These are phyloP conservation scores for Drosophila emarginata DNA, from an alignment of 2,888 invertebrate genomes.

Conservation along the genomic window DNA sequence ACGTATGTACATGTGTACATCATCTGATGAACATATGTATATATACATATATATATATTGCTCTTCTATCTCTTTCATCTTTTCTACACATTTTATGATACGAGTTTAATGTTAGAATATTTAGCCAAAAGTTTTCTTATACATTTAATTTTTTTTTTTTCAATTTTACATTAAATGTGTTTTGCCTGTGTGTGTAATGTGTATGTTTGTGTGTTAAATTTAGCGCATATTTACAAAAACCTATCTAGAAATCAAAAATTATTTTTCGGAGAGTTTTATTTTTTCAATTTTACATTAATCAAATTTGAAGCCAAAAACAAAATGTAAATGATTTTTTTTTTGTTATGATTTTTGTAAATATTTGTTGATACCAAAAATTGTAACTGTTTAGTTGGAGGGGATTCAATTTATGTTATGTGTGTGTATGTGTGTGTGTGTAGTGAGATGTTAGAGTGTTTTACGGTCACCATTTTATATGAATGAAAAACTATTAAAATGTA, in stretches of 20 bases:
- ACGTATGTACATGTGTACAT: conserved; percentile 17
- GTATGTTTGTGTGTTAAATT: conserved; percentile 58
- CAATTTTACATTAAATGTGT: conserved; percentile 58
- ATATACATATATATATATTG: conserved; percentile 1
- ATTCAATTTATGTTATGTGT: not conserved
- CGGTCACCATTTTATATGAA: too few species aligned
- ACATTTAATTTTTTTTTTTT: conserved; percentile 29
- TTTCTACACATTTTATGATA: conserved; percentile 49
- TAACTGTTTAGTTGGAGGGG: conserved; percentile 8
- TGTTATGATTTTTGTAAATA: conserved; percentile 59
- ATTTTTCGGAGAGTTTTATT: too few species aligned
- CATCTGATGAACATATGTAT: not conserved
- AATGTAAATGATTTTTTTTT: not conserved
- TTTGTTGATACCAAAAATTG: conserved; percentile 46
- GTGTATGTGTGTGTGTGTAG: conserved; percentile 13
- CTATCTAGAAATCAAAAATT: conserved; percentile 71
- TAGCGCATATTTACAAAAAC: conserved; percentile 82
- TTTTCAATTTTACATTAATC: not conserved
- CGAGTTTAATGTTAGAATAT: conserved; percentile 52
- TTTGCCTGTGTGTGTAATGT: conserved; percentile 30
- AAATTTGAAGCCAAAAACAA: conserved; percentile 7
- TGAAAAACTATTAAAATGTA: not conserved
- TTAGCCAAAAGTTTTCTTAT: conserved; percentile 59
- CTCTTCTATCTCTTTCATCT: conserved; percentile 34
- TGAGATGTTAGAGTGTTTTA: conserved; percentile 6